Percentiles rank a stretch among this genome's conserved stretches.
Evolutionary conservation across 2,888 invertebrate species (phyloP).

Genomic region (Spisula subtruncata): DNA sequence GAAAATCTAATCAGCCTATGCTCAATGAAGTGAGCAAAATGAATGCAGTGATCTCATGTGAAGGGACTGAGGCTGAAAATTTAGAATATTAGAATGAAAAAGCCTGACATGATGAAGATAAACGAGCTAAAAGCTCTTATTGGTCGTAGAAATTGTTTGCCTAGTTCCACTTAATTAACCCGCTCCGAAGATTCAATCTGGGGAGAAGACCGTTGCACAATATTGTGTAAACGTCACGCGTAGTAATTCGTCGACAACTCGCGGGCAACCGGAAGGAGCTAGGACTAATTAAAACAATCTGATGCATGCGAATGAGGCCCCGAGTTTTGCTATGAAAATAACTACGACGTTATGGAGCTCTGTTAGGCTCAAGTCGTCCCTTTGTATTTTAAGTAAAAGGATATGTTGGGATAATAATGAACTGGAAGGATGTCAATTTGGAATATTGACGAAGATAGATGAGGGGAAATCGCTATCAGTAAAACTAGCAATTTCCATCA

Average conservation of each 20-base stretch:
- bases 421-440: conserved; percentile 66
- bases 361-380: conserved; percentile 50
- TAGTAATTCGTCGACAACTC: conserved; percentile 67
- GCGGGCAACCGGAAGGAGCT: conserved; percentile 65
- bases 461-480: conserved; percentile 59
- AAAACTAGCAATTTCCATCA: conserved; percentile 62
- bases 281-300: conserved; percentile 71
- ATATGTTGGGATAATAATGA: conserved; percentile 64
- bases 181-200: conserved; percentile 65
- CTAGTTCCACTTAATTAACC: conserved; percentile 72
- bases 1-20: conserved; percentile 69
- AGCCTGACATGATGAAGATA: conserved; percentile 74
- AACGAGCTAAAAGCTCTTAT: conserved; percentile 68
- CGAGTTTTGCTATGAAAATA: conserved; percentile 60
- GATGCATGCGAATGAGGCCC: conserved; percentile 65
- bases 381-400: conserved; percentile 67
- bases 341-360: conserved; percentile 50
- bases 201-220: conserved; percentile 70
- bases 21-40: conserved; percentile 70
- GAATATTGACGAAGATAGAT: conserved; percentile 66
- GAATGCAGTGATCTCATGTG: conserved; percentile 72
- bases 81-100: conserved; percentile 71
- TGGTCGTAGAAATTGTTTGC: conserved; percentile 70
- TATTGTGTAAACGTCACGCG: conserved; percentile 75
- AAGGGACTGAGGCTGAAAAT: conserved; percentile 69